A percentile compares a stretch with the other conserved stretches of the same genome.
These are phyloP conservation scores for Eulacestoma nigropectus DNA, from an alignment of 2,113 vertebrate genomes.

Conservation along the genomic window DNA sequence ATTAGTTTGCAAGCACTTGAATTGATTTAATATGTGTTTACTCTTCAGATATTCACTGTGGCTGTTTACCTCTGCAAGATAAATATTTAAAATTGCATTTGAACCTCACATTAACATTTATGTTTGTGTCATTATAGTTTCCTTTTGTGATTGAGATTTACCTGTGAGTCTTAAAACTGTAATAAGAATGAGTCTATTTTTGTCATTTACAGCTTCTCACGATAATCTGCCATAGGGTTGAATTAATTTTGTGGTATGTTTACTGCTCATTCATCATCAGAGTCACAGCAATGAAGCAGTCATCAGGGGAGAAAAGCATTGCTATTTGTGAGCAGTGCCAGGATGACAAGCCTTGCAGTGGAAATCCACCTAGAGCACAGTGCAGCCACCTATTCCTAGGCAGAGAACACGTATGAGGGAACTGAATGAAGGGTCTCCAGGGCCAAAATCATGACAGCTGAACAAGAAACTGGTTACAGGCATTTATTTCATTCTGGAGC, in stretches of 20 bases:
- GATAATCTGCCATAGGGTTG: slow-evolving; percentile 35
- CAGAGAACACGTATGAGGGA: background rate
- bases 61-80: slow-evolving; percentile 66
- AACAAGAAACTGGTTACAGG: background rate
- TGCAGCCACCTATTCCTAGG: background rate
- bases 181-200: slow-evolving; percentile 53
- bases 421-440: background rate
- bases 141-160: slow-evolving; percentile 61
- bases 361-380: background rate
- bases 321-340: background rate
- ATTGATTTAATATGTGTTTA: slow-evolving; percentile 66
- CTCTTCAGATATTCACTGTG: slow-evolving; percentile 57
- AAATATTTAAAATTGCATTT: slow-evolving; percentile 70
- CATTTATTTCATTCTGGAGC: background rate
- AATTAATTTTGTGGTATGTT: slow-evolving; percentile 24
- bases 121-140: slow-evolving; percentile 62
- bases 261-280: slow-evolving; percentile 2
- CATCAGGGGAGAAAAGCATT: background rate
- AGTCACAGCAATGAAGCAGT: slow-evolving; percentile 9
- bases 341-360: background rate
- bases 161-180: slow-evolving; percentile 53
- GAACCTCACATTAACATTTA: slow-evolving; percentile 67
- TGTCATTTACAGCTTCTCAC: slow-evolving; percentile 20
- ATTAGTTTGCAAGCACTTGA: slow-evolving; percentile 58
- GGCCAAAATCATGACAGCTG: background rate